Base-by-base conservation (phyloP, 1,140 invertebrate genomes). In the Drosophila micromelanica region DNA sequence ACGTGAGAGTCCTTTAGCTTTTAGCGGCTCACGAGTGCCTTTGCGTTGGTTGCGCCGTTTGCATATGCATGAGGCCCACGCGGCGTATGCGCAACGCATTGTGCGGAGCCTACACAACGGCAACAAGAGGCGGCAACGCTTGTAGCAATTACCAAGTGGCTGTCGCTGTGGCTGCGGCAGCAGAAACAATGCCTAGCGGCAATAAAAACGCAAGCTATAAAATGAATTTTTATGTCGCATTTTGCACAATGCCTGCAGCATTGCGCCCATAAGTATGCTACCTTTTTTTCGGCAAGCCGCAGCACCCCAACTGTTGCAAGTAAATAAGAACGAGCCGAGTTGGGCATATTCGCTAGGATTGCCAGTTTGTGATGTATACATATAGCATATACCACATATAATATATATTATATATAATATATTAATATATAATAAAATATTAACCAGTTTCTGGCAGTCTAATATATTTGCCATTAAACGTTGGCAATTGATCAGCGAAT, bases 181-280 rank as follows among this genome's bases (percentile, higher is more conserved):
- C 43, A 30, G 23, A 56, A 62, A 69, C 52, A 75, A 65, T 42
- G 55, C 46, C 52, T 63, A 48, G 15, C 35, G 65, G 56, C 75
- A 87, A 87, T 82, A 87, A 85, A 76, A 87, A 73, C 78, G 78
- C 69, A 78, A 73, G 75, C 68, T 65, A 79, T 89, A 86, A 87
- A 87, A 86, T 86, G 84, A 86, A 86, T 82, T 87, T 86, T 87
- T 86, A 86, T 87, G 82, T 80, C 75, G 67, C 82, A 86, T 87
- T 86, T 84, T 82, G 20, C 79, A 79, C 85, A 89, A 71, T 79
- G 76, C 54, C 60, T 70, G 51, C 75, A 78, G 75, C 63, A 60
- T 52, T 65, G 60, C 62, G 63, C 70, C 48, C 57, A 67, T 68
- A 73, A 73, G 71, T 75, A 68, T 78, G 78, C 62, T 70, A 87